Percentiles rank a stretch among this genome's conserved stretches.
phyloP scores from a whole-genome alignment of 2,888 invertebrate genomes.

The Limnephilus marmoratus region DNA sequence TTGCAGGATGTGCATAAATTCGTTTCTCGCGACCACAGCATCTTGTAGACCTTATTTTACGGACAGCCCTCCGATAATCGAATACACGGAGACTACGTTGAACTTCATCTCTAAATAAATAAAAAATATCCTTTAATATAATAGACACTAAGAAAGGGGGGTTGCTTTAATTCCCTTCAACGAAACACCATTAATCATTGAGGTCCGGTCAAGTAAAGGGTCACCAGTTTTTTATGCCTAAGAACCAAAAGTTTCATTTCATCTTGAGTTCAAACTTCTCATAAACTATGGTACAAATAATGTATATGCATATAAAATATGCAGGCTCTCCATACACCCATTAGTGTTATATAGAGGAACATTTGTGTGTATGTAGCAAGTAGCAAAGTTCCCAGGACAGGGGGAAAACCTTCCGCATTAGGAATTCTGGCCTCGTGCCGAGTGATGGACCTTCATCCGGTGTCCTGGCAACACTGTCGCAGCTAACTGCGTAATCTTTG shows the following conservation, averaged over 20 bases:
- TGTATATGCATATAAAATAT: neutral
- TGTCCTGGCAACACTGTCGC: conserved; percentile 16
- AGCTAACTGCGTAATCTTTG: neutral
- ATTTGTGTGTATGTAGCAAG: neutral
- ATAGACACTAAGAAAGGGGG: neutral
- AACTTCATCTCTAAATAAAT: too few species aligned
- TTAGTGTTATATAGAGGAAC: neutral
- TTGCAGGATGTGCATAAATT: too few species aligned
- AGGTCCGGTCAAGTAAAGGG: neutral
- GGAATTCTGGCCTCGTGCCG: conserved; percentile 36
- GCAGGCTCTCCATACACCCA: neutral
- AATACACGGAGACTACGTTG: too few species aligned
- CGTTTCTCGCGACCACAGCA: too few species aligned
- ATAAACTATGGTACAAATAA: neutral
- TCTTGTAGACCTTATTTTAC: too few species aligned
- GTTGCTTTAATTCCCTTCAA: neutral
- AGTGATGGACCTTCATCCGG: conserved; percentile 50
- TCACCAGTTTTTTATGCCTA: neutral
- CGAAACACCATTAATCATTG: neutral
- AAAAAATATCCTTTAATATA: neutral
- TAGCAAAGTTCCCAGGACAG: conserved; percentile 7
- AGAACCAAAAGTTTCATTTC: neutral
- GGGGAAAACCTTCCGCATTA: conserved; percentile 31
- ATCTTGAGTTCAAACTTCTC: neutral
- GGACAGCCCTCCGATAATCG: too few species aligned